Conservation (phyloP, 2,797 vertebrate species). For the Sebastes alutus region DNA sequence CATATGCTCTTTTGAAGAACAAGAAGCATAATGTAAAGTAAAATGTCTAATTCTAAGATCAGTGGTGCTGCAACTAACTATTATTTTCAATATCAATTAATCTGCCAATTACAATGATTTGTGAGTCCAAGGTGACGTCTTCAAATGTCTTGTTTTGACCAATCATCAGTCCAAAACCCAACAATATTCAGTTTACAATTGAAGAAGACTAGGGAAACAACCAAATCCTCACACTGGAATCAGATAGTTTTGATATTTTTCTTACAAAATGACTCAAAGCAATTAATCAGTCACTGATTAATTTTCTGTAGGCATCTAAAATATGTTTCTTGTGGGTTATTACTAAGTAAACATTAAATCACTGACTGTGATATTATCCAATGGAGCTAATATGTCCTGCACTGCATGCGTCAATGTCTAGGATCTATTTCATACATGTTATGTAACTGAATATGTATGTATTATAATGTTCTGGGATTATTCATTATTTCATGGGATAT, state of each 20-base stretch:
- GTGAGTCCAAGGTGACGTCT: background rate
- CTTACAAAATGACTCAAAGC: background rate
- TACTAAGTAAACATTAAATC: background rate
- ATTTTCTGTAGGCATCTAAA: background rate
- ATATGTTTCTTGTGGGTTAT: background rate
- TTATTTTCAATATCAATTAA: background rate
- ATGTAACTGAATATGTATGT: background rate
- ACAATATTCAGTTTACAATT: background rate
- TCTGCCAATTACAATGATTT: background rate
- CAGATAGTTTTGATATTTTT: too few relatives aligned
- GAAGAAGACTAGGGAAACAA: background rate
- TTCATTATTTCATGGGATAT: too few relatives aligned
- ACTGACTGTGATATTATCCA: background rate
- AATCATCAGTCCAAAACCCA: background rate
- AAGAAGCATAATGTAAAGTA: background rate
- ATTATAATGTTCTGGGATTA: too few relatives aligned
- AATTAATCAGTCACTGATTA: background rate
- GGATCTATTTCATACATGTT: background rate
- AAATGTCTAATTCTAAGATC: background rate
- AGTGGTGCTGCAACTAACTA: background rate
- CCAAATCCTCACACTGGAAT: background rate
- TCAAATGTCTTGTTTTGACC: background rate
- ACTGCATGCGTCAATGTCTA: too few relatives aligned
- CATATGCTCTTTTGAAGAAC: accelerated
- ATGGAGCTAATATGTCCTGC: background rate